Evolutionary conservation across 2,888 invertebrate genomes (phyloP).

Genomic region (Callimorpha dominula): DNA sequence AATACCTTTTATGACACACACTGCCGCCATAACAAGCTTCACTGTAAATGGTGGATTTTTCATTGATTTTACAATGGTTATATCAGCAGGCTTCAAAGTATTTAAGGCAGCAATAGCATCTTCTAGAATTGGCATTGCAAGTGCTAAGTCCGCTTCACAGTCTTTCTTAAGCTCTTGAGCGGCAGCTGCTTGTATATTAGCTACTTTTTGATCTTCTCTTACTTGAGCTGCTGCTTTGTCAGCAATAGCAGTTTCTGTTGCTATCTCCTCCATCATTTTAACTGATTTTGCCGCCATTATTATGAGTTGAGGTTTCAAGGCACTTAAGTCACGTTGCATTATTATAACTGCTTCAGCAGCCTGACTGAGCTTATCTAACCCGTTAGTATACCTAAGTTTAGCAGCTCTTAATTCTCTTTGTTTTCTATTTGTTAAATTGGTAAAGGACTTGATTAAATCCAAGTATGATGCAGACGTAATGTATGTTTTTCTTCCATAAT

Average conservation of each 20-base stretch:
- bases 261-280: conserved; percentile 92
- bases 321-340: conserved; percentile 92
- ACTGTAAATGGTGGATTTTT: conserved; percentile 94
- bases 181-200: conserved; percentile 94
- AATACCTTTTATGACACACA: conserved; percentile 94
- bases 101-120: conserved; percentile 92
- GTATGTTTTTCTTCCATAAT: conserved; percentile 91
- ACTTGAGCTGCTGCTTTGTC: conserved; percentile 93
- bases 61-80: conserved; percentile 95
- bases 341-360: conserved; percentile 91
- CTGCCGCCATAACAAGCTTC: conserved; percentile 94
- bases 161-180: conserved; percentile 94
- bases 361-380: conserved; percentile 92
- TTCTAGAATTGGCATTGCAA: conserved; percentile 94
- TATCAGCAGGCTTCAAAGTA: conserved; percentile 94
- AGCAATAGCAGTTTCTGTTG: conserved; percentile 91
- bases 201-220: conserved; percentile 94
- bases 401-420: conserved; percentile 91
- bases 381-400: conserved; percentile 91
- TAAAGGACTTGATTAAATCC: conserved; percentile 92
- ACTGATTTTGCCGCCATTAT: conserved; percentile 90
- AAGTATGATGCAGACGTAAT: conserved; percentile 95
- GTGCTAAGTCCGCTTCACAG: conserved; percentile 97
- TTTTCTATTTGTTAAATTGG: conserved; percentile 89
- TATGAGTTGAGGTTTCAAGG: conserved; percentile 91